Evolutionary conservation across 1,140 invertebrate genomes (phyloP).

Genomic region (Drosophila bifasciata): DNA sequence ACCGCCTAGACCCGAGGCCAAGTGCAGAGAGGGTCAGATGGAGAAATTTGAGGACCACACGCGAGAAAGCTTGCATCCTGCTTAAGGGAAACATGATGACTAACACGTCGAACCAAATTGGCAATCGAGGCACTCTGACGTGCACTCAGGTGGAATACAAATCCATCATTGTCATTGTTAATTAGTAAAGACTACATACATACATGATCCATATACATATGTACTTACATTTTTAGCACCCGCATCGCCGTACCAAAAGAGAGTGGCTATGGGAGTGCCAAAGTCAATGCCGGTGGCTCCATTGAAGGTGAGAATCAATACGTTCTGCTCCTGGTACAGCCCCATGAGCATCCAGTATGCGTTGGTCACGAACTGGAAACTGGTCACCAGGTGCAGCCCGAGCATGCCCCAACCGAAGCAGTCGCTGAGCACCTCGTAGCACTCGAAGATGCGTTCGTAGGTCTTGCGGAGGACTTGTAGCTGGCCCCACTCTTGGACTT

Average conservation of each 20-base stretch:
- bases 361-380: constrained; percentile 69
- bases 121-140: neutral
- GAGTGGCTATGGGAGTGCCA: constrained; percentile 42
- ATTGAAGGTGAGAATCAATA: constrained; percentile 48
- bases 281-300: constrained; percentile 51
- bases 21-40: constrained; percentile 22
- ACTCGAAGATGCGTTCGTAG: constrained; percentile 70
- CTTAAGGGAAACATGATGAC: constrained; percentile 42
- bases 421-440: constrained; percentile 57
- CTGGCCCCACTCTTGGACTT: constrained; percentile 45
- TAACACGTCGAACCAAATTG: constrained; percentile 4
- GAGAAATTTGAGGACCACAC: constrained; percentile 24
- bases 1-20: constrained; percentile 18
- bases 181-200: constrained; percentile 1
- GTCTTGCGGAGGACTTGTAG: constrained; percentile 57
- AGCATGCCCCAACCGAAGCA: constrained; percentile 76
- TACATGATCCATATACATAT: constrained; percentile 33
- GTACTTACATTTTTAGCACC: constrained; percentile 68
- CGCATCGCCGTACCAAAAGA: constrained; percentile 67
- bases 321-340: constrained; percentile 6
- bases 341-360: constrained; percentile 65
- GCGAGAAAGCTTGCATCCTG: constrained; percentile 19
- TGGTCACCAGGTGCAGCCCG: constrained; percentile 51
- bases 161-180: constrained; percentile 57
- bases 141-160: neutral